A percentile compares a stretch with the other conserved stretches of the same genome.
Evolutionary conservation across 2,797 vertebrate genomes (phyloP).

Genomic region (Tenualosa ilisha): DNA sequence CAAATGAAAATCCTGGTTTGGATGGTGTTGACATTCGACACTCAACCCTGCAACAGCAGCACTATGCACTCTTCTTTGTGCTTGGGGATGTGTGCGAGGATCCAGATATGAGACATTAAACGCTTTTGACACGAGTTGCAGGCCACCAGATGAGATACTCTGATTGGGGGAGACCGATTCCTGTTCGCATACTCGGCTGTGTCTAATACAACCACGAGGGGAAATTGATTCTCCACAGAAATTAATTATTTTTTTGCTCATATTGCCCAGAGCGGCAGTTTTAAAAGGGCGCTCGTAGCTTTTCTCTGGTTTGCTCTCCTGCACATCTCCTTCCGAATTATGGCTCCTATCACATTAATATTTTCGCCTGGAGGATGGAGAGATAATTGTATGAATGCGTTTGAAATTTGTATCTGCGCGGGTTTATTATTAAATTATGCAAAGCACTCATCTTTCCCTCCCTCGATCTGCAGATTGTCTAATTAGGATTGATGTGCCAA

Average conservation of each 20-base stretch:
- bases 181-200: constrained; percentile 78
- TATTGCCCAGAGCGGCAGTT: constrained; percentile 99
- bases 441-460: constrained; percentile 93
- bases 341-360: constrained; percentile 99
- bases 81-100: constrained; percentile 29
- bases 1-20: background rate
- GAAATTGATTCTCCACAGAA: constrained; percentile 99
- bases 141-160: constrained; percentile 74
- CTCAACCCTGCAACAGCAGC: background rate
- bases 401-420: constrained; percentile 90
- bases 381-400: constrained; percentile 99
- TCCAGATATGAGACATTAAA: constrained; percentile 38
- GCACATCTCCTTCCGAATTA: constrained; percentile 72
- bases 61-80: background rate
- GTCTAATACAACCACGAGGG: constrained; percentile 97
- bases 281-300: constrained; percentile 96
- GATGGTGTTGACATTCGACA: background rate
- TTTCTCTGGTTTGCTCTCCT: constrained; percentile 67
- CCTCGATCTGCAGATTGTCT: constrained; percentile 91
- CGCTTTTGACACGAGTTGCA: constrained; percentile 72
- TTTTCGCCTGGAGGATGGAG: constrained; percentile 97
- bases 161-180: constrained; percentile 75
- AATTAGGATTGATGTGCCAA: constrained; percentile 91
- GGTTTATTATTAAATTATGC: constrained; percentile 99
- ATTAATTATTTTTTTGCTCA: constrained; percentile 99